These are phyloP conservation scores for Euthynnus affinis DNA, from an alignment of 2,797 vertebrate species.

Conservation along the genomic window DNA sequence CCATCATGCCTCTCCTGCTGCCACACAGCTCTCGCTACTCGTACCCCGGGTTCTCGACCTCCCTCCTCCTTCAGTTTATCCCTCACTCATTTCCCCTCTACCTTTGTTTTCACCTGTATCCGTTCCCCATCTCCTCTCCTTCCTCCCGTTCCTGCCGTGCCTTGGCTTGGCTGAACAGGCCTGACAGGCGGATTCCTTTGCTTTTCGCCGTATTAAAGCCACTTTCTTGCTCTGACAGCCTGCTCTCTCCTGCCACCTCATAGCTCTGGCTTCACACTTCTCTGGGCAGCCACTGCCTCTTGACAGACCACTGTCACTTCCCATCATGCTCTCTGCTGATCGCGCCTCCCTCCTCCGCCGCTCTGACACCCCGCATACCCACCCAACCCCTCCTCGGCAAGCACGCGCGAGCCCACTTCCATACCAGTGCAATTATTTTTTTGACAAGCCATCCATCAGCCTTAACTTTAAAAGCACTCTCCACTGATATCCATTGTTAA, in stretches of 20 bases:
- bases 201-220: constrained; percentile 99
- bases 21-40: constrained; percentile 75
- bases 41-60: constrained; percentile 69
- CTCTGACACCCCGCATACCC: constrained; percentile 86
- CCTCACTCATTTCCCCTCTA: constrained; percentile 64
- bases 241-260: constrained; percentile 99
- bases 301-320: constrained; percentile 99
- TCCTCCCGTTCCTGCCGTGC: constrained; percentile 88
- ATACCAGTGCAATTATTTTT: constrained; percentile 99
- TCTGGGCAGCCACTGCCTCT: constrained; percentile 99
- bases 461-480: constrained; percentile 99
- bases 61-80: constrained; percentile 69
- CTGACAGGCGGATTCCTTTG: constrained; percentile 99
- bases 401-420: constrained; percentile 97
- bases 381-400: constrained; percentile 85
- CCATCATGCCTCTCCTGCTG: constrained; percentile 79
- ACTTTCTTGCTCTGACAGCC: constrained; percentile 99
- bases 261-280: constrained; percentile 99
- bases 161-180: constrained; percentile 97
- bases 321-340: constrained; percentile 99
- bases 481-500: constrained; percentile 99
- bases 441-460: constrained; percentile 99
- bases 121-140: constrained; percentile 72
- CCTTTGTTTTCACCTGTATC: constrained; percentile 76
- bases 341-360: constrained; percentile 88